These are phyloP conservation scores for Orthosia gothica DNA, from an alignment of 2,888 invertebrate species.

Conservation along the genomic window DNA sequence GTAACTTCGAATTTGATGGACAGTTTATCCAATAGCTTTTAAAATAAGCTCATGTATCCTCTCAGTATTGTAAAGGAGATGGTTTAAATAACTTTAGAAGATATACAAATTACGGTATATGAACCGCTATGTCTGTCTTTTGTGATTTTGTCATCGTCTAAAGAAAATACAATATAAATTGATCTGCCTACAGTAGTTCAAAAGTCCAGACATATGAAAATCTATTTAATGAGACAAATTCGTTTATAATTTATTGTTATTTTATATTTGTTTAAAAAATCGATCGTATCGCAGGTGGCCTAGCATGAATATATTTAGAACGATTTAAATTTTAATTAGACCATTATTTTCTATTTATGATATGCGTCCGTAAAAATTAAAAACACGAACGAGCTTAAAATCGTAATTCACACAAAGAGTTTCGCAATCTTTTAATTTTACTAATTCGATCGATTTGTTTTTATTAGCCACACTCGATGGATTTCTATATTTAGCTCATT, in stretches of 20 bases:
- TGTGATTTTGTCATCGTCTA: constrained; percentile 1
- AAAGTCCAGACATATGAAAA: constrained; percentile 47
- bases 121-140: neutral
- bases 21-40: constrained; percentile 24
- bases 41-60: neutral
- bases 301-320: constrained; percentile 51
- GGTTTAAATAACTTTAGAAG: neutral
- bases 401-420: constrained; percentile 23
- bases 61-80: constrained; percentile 10
- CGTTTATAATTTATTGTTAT: constrained; percentile 55
- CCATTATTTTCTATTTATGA: constrained; percentile 47
- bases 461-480: neutral
- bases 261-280: constrained; percentile 36
- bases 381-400: constrained; percentile 1
- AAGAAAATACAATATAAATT: constrained; percentile 11
- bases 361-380: constrained; percentile 26
- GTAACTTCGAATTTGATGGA: constrained; percentile 22
- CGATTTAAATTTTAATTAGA: constrained; percentile 60
- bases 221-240: constrained; percentile 50
- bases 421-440: constrained; percentile 23
- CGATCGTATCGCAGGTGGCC: constrained; percentile 56
- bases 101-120: constrained; percentile 11
- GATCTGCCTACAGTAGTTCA: neutral
- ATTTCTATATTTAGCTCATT: neutral
- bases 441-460: constrained; percentile 28